Evolutionary conservation across 2,888 invertebrate genomes (phyloP), one percentile per base, ranked within the genome.

Genomic region (Platynereis dumerilii): DNA sequence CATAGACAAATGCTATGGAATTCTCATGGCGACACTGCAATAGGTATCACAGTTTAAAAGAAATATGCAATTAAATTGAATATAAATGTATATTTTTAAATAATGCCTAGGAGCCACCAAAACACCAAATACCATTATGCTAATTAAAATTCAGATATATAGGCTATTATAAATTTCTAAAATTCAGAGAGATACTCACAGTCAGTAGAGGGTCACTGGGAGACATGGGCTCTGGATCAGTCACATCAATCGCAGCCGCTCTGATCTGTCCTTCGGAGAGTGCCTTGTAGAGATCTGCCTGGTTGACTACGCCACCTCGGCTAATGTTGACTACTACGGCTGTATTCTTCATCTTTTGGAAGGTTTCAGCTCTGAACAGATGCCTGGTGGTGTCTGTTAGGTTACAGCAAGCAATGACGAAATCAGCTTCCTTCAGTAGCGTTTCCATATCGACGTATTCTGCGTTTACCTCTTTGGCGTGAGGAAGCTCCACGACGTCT

Each of bases 231-330:
- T 96, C 96, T 0, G 95, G 95, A 1, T 90, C 90, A 69, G 91
- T 94, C 0, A 96, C 96, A 86, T 96, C 96, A 28, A 96, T 85
- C 0, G 95, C 96, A 0, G 96, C 96, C 0, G 90, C 93, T 76
- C 88, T 85, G 60, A 96, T 94, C 5, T 86, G 87, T 15, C 89
- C 89, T 55, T 86, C 87, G 74, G 88, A 86, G 57, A 96, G 85
- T 10, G 44, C 28, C 22, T 58, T n/a, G 22, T 67, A 70, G 60
- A 96, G 86, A 26, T 91, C 93, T 42, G 88, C 86, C 80, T 95
- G 94, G 81, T 95, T 90, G 0, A 87, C 84, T 12, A 87, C 72
- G 1, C 76, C 80, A 44, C 90, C 87, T 69, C 94, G 69, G 75
- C 94, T 91, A 0, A 92, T 91, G 79, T 98, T 97, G 0, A 98